Percentiles rank a stretch among this genome's conserved stretches.
These are phyloP conservation scores for Xanthia icteritia DNA, from an alignment of 2,888 invertebrate species.

Conservation along the genomic window DNA sequence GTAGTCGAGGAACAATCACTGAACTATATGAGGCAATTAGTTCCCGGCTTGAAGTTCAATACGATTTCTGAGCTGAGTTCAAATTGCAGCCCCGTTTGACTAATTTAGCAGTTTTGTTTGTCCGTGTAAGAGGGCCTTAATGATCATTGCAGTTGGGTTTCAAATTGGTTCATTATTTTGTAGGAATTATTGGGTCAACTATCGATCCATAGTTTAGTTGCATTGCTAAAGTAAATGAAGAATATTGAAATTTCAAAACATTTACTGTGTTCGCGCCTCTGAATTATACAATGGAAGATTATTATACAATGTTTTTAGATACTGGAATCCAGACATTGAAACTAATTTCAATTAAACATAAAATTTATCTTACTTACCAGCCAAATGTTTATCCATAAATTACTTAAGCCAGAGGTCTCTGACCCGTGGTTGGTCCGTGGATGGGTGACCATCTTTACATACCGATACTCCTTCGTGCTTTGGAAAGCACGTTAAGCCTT, in stretches of 20 bases:
- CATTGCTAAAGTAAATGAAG: background rate
- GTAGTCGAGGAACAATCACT: background rate
- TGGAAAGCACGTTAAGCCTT: no score
- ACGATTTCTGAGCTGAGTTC: background rate
- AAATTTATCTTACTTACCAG: background rate
- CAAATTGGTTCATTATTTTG: background rate
- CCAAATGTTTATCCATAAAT: conserved; percentile 32
- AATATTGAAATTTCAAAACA: background rate
- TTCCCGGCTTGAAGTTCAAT: background rate
- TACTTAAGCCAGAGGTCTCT: background rate
- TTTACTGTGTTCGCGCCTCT: background rate
- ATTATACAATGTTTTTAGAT: background rate
- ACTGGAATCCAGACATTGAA: background rate
- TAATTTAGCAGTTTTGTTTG: conserved; percentile 4
- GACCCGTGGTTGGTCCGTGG: no score
- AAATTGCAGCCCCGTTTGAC: background rate
- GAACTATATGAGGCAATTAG: conserved; percentile 1
- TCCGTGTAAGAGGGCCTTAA: background rate
- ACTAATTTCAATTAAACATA: conserved; percentile 12
- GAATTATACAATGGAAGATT: background rate
- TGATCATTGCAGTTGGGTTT: background rate
- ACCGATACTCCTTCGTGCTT: no score
- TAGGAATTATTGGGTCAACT: background rate
- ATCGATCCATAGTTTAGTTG: background rate
- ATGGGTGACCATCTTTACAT: no score